Evolutionary conservation across 2,888 invertebrate species (phyloP).

Genomic region (Anarsia innoxiella): DNA sequence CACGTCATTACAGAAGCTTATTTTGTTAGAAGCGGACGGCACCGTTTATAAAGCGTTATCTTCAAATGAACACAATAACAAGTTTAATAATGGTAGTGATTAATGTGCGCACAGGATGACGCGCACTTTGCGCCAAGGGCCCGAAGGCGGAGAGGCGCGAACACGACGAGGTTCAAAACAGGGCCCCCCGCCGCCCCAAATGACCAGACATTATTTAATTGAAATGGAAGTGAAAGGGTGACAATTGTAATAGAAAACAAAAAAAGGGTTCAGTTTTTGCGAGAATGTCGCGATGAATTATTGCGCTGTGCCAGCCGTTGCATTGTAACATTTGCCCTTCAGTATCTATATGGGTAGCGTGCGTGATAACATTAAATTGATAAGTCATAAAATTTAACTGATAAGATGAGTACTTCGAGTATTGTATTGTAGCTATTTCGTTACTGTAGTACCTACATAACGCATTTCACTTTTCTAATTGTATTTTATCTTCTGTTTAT

Average conservation of each 20-base stretch:
- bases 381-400: constrained; percentile 4
- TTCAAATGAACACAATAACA: constrained; percentile 73
- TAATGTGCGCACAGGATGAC: constrained; percentile 72
- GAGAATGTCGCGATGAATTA: constrained; percentile 62
- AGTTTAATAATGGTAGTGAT: constrained; percentile 72
- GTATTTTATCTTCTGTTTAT: no score
- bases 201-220: constrained; percentile 77
- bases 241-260: constrained; percentile 72
- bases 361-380: constrained; percentile 21
- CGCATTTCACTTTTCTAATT: no score
- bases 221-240: constrained; percentile 73
- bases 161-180: constrained; percentile 37
- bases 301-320: constrained; percentile 70
- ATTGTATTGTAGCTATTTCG: neutral
- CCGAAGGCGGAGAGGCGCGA: constrained; percentile 51
- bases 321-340: constrained; percentile 68
- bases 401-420: neutral
- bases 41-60: constrained; percentile 74
- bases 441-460: no score
- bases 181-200: constrained; percentile 58
- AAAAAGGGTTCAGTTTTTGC: constrained; percentile 67
- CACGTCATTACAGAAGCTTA: constrained; percentile 72
- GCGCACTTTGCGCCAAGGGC: constrained; percentile 60
- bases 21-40: constrained; percentile 66
- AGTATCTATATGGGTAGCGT: constrained; percentile 31